Evolutionary conservation across 2,888 invertebrate species (phyloP).

Genomic region (Archips crataeganus): DNA sequence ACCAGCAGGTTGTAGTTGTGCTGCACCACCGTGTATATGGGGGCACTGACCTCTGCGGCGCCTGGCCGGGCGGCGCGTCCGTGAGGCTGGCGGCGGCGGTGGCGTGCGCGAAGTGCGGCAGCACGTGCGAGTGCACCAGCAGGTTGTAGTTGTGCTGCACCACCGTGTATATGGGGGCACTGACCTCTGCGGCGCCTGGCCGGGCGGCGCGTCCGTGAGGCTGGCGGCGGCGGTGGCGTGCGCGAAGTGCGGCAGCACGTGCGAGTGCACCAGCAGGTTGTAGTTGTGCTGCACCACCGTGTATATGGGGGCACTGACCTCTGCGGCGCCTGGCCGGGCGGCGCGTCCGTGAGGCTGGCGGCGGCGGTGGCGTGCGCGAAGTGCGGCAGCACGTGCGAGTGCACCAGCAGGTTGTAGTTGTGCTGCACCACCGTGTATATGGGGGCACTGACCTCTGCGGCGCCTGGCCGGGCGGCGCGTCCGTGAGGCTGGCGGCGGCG

Average conservation of each 20-base stretch:
- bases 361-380: conserved; percentile 75
- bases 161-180: conserved; percentile 63
- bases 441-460: too few relatives aligned
- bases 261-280: conserved; percentile 77
- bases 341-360: conserved; percentile 71
- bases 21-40: conserved; percentile 63
- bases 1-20: conserved; percentile 88
- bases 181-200: too few relatives aligned
- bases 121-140: conserved; percentile 89
- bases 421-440: too few relatives aligned
- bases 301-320: too few relatives aligned
- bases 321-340: conserved; percentile 42
- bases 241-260: conserved; percentile 89
- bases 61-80: conserved; percentile 58
- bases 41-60: too few relatives aligned
- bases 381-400: conserved; percentile 90
- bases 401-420: conserved; percentile 85
- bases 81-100: conserved; percentile 70
- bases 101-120: conserved; percentile 86
- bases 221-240: conserved; percentile 73
- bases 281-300: too few relatives aligned
- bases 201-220: conserved; percentile 66
- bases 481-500: conserved; percentile 60
- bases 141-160: conserved; percentile 81
- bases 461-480: too few relatives aligned